phyloP scores from a whole-genome alignment of 2,888 invertebrate species.

The Lasioglossum lativentre region DNA sequence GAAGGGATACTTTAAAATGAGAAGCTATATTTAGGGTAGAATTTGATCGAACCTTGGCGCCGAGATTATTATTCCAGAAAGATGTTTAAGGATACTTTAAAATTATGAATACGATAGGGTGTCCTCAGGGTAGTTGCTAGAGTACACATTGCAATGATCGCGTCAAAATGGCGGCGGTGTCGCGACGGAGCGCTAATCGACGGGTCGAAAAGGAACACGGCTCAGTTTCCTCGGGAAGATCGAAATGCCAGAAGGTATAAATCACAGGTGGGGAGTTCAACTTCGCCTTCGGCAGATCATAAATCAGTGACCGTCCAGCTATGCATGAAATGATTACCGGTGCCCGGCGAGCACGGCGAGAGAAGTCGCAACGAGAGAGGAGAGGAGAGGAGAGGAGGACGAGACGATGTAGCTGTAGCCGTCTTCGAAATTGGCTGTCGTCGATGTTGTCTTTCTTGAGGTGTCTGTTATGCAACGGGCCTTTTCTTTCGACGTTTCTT shows the following conservation, averaged over 20 bases:
- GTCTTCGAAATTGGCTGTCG: constrained; percentile 70
- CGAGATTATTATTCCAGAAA: too few relatives aligned
- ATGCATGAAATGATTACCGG: constrained; percentile 76
- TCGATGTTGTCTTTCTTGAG: constrained; percentile 57
- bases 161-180: constrained; percentile 10
- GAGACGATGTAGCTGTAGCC: constrained; percentile 27
- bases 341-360: constrained; percentile 38
- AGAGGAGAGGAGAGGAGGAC: constrained; percentile 38
- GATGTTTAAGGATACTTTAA: too few relatives aligned
- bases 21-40: too few relatives aligned
- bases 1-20: too few relatives aligned
- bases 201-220: constrained; percentile 27
- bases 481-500: constrained; percentile 25
- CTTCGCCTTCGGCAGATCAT: constrained; percentile 76
- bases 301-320: constrained; percentile 78
- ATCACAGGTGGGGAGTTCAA: constrained; percentile 74
- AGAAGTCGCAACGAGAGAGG: constrained; percentile 33
- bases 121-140: background rate
- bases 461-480: constrained; percentile 43
- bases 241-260: constrained; percentile 74
- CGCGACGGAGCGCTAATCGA: constrained; percentile 50
- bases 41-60: too few relatives aligned
- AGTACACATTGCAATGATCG: background rate
- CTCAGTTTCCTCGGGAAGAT: constrained; percentile 61
- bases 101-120: background rate